Conservation (phyloP, 2,888 invertebrate species). For the Xestia c-nigrum region DNA sequence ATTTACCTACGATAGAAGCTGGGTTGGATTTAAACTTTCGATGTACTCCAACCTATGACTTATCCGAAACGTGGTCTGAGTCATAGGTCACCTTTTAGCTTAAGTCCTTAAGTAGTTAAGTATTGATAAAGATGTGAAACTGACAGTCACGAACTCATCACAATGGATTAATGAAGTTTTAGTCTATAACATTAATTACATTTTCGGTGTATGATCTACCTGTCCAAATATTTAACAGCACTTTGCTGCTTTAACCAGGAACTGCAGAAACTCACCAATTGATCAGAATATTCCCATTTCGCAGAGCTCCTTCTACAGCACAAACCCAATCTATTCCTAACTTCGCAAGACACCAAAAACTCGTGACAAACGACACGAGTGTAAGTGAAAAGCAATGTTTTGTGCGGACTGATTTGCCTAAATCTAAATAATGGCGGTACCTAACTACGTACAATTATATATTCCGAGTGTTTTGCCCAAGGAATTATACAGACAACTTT, state of each 20-base stretch:
- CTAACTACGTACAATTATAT: conserved; percentile 82
- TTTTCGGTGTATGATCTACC: background rate
- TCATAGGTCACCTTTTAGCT: conserved; percentile 23
- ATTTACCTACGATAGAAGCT: too few relatives aligned
- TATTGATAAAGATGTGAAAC: background rate
- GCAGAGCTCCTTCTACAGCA: conserved; percentile 20
- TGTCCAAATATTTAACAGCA: background rate
- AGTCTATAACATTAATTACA: background rate
- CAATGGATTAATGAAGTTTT: background rate
- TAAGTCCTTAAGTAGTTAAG: conserved; percentile 14
- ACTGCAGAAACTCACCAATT: background rate
- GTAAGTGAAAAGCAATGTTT: conserved; percentile 89
- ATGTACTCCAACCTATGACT: background rate
- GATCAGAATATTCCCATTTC: conserved; percentile 14
- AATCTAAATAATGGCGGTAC: conserved; percentile 87
- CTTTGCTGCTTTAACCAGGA: background rate
- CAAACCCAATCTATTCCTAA: conserved; percentile 60
- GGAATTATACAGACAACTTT: conserved; percentile 77
- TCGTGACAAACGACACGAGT: conserved; percentile 84
- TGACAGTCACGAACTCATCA: background rate
- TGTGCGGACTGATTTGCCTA: conserved; percentile 85
- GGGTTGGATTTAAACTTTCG: background rate
- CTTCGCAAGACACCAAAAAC: conserved; percentile 79
- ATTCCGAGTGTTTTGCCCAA: conserved; percentile 80
- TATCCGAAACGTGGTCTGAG: background rate